These are phyloP conservation scores for Rhamnusium bicolor DNA, from an alignment of 2,888 invertebrate genomes.

Conservation along the genomic window DNA sequence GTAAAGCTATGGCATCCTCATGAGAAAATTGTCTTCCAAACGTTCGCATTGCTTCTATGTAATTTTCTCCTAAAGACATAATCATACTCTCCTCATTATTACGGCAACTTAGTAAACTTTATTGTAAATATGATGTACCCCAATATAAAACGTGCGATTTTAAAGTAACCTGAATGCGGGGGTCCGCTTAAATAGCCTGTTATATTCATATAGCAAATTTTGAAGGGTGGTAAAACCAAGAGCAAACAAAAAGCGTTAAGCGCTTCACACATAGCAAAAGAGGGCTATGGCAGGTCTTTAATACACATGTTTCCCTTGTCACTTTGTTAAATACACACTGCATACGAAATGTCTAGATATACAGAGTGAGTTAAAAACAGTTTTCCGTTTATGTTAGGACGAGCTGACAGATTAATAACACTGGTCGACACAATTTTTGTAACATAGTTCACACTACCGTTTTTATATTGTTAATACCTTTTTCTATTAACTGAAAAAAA, in stretches of 20 bases:
- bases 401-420: too few relatives aligned
- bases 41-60: too few relatives aligned
- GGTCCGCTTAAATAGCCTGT: conserved; percentile 46
- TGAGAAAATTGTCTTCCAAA: too few relatives aligned
- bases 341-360: conserved; percentile 70
- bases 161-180: conserved; percentile 20
- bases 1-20: too few relatives aligned
- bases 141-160: background rate
- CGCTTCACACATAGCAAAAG: conserved; percentile 56
- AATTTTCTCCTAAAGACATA: too few relatives aligned
- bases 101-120: too few relatives aligned
- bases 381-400: background rate
- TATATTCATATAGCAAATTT: conserved; percentile 46
- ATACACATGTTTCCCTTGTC: conserved; percentile 63
- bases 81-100: too few relatives aligned
- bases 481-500: too few relatives aligned
- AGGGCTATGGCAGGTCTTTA: conserved; percentile 57
- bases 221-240: conserved; percentile 48
- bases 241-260: conserved; percentile 57
- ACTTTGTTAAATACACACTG: conserved; percentile 73
- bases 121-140: background rate
- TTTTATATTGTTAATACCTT: too few relatives aligned
- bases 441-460: too few relatives aligned
- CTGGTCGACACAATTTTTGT: too few relatives aligned
- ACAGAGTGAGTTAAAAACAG: background rate